phyloP scores from a whole-genome alignment of 2,888 invertebrate genomes.

The Parasteatoda lunata region DNA sequence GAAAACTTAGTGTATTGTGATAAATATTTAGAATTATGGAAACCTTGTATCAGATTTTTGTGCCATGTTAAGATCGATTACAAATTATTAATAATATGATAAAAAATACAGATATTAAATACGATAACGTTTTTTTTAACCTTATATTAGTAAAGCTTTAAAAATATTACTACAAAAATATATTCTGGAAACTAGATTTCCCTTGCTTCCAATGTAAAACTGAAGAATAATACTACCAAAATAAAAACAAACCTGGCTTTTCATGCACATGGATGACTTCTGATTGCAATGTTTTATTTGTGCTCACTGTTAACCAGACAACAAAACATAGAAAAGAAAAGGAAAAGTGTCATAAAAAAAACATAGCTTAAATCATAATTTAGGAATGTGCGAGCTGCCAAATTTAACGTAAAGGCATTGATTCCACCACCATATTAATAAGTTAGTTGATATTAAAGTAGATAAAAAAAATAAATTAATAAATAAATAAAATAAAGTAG shows the following conservation, averaged over 20 bases:
- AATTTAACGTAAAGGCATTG: conserved; percentile 24
- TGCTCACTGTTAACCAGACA: conserved; percentile 49
- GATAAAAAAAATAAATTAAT: not conserved
- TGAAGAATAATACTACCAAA: not conserved
- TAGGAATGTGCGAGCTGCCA: conserved; percentile 65
- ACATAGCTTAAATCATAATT: conserved; percentile 10
- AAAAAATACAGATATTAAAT: too few relatives aligned
- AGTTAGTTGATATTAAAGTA: not conserved
- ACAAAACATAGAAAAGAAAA: conserved; percentile 67
- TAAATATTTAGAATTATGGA: too few relatives aligned
- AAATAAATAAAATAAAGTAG: too few relatives aligned
- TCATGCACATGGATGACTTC: conserved; percentile 42
- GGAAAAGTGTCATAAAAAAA: conserved; percentile 29
- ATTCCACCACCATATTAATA: conserved; percentile 28
- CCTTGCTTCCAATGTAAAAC: not conserved
- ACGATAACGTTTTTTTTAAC: too few relatives aligned
- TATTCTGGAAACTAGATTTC: too few relatives aligned
- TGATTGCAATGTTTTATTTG: conserved; percentile 50
- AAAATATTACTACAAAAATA: too few relatives aligned
- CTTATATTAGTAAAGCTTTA: too few relatives aligned
- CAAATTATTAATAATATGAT: too few relatives aligned
- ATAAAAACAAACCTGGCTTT: conserved; percentile 62
- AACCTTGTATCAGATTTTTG: too few relatives aligned
- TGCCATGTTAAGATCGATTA: too few relatives aligned
- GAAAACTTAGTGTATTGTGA: too few relatives aligned